Base-by-base conservation (phyloP, 2,888 invertebrate genomes). In the Hirtodrosophila duncani region DNA sequence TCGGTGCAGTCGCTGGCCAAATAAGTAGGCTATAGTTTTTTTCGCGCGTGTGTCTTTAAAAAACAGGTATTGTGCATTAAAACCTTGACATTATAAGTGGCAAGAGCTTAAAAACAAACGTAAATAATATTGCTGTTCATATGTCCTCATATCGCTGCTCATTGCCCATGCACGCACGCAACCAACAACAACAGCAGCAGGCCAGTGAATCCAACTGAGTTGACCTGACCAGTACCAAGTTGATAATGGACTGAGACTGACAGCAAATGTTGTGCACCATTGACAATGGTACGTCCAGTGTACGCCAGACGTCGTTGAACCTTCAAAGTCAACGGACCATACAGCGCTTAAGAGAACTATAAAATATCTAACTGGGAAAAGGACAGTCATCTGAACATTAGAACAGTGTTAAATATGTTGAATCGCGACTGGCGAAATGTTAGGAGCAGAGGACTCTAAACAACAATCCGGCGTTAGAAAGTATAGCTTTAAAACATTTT, bases 151-250 rank as follows among this genome's bases (percentile, higher is more conserved):
- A n/a, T n/a, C n/a, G n/a, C n/a, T n/a, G n/a, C n/a, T 36, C 58
- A 70, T 72, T 59, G 55, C 44, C 11, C 44, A 72, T 75, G 67
- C 71, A 71, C 3, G 44, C 71, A 72, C 77, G 80, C 80, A 43
- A 79, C 23, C 44, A 16, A n/a, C 21, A 43, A 29, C 18, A 11
- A 17, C 23, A 9, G 11, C 23, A 11, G 33, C 36, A 26, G 31
- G 13, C 39, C 23, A 24, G n/a, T n/a, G n/a, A n/a, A n/a, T n/a
- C n/a, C n/a, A n/a, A n/a, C n/a, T n/a, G n/a, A n/a, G 34, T 49
- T 71, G 51, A 38, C 38, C 45, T 56, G 33, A 9, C 26, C 43
- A 49, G 43, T 55, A 51, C 36, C 58, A 11, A 24, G 8, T 43
- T 26, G 9, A 9, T 26, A 4, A 5, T 26, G 26, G 10, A 21